Base-by-base conservation (phyloP, 2,113 vertebrate genomes). In the Galemys pyrenaicus region DNA sequence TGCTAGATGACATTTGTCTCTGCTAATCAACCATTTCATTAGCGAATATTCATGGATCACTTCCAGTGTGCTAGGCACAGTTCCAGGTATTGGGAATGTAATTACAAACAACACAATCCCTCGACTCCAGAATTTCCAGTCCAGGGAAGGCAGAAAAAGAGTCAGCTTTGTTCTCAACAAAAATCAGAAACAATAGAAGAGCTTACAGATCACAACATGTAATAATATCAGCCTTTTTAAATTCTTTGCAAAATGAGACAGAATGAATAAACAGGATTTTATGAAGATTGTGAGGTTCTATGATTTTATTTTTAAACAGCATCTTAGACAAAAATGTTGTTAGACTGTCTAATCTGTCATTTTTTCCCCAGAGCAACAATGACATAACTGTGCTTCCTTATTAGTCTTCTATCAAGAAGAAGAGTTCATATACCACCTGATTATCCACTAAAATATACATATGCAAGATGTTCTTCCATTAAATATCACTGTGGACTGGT, bases 341-440 rank as follows among this genome's bases (percentile, higher is more conserved):
- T 68, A 75, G 89, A 77, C 70, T 68, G 16, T 56, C 80, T 62
- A 86, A 94, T 74, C 30, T 49, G 77, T 82, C 39, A 44, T 49
- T 83, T 79, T 49, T 70, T 81, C n/a, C 22, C 20, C 68, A 82
- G n/a, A 54, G 44, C 51, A 44, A 87, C 83, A 85, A 0, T 65
- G 56, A 82, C 68, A 62, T 73, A 81, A 70, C 58, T 37, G 54
- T 78, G 19, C 67, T 84, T 30, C 11, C 19, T 85, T 6, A 0
- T 87, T 12, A 89, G 9, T 92, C 67, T 90, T 94, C 90, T 49
- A 32, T 78, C 73, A 84, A 87, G 82, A 89, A 79, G 41, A 89
- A 28, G 4, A 56, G 54, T 82, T 92, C 26, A 17, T 39, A 20
- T 22, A 19, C 16, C 37, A 79, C 39, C 65, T 79, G 56, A 78